Evolutionary conservation across 1,140 invertebrate genomes (phyloP), one percentile per base, ranked within the genome.

Genomic region (Pogonognathellus flavescens): DNA sequence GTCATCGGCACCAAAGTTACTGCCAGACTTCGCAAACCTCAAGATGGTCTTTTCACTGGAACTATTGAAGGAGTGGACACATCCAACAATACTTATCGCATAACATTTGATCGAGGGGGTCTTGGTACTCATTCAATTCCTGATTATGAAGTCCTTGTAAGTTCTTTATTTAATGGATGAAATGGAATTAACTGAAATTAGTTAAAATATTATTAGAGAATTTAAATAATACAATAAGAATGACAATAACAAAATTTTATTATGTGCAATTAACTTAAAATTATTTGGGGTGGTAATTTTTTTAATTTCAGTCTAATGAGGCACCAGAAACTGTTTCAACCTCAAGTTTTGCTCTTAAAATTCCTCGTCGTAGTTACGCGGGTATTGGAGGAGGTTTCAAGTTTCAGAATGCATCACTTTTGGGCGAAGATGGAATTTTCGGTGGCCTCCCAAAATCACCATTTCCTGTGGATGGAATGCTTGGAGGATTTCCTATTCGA

Each of bases 61-160:
- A 96, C 94, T 57, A 97, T 99, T 86, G 98, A 99, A 92, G 98
- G 97, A 55, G 95, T 99, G n/a, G 97, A 99, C 90, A 98, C 97
- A 1, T 95, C 97, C 6, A 97, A 98, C 90, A 97, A 97, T 90
- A 97, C 96, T 18, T 99, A 99, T 90, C 93, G 98, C 89, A 97
- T 99, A 84, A 97, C 96, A 0, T 99, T 99, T 92, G 98, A 99
- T 90, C 92, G 97, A 85, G 93, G 94, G 60, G 97, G 97, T 14
- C 92, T 99, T 52, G 98, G 98, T 8, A 98, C 97, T 13, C 97
- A 98, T 91, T 98, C 97, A 83, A 96, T 99, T 83, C 97, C 97
- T 20, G 98, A 99, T 92, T 98, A 95, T 92, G 97, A 99, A 94
- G 97, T 99, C 86, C 91, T 98, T 90, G 93, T 94, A 90, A 90